These are phyloP conservation scores for Pygocentrus nattereri DNA, from an alignment of 2,797 vertebrate species.

Conservation along the genomic window DNA sequence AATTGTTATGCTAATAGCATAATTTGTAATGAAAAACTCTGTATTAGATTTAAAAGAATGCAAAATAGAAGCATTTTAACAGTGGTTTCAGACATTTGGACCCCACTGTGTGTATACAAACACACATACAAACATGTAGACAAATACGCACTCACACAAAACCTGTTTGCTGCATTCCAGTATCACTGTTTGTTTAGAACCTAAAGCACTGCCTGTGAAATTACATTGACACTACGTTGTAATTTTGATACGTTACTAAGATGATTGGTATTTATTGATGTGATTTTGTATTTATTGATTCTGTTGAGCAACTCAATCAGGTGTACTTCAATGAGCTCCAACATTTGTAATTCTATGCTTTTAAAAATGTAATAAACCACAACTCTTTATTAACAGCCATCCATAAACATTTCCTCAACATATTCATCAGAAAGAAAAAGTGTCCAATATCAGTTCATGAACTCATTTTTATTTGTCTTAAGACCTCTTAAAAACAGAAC, in stretches of 20 bases:
- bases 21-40: too few species aligned
- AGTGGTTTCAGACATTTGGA: too few species aligned
- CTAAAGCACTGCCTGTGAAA: neutral
- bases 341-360: neutral
- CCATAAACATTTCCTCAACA: neutral
- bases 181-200: neutral
- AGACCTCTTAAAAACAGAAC: neutral
- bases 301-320: neutral
- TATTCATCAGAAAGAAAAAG: neutral
- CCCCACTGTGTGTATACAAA: too few species aligned
- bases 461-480: neutral
- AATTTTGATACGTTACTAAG: neutral
- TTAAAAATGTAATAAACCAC: neutral
- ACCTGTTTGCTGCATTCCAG: too few species aligned
- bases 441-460: neutral
- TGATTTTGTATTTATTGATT: neutral
- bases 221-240: neutral
- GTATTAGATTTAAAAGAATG: too few species aligned
- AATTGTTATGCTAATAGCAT: too few species aligned
- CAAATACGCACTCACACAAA: too few species aligned
- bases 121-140: too few species aligned
- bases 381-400: neutral
- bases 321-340: neutral
- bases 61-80: too few species aligned
- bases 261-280: conserved; percentile 6